These are phyloP conservation scores for Tyrannus savana DNA, from an alignment of 2,113 vertebrate species.

Conservation along the genomic window DNA sequence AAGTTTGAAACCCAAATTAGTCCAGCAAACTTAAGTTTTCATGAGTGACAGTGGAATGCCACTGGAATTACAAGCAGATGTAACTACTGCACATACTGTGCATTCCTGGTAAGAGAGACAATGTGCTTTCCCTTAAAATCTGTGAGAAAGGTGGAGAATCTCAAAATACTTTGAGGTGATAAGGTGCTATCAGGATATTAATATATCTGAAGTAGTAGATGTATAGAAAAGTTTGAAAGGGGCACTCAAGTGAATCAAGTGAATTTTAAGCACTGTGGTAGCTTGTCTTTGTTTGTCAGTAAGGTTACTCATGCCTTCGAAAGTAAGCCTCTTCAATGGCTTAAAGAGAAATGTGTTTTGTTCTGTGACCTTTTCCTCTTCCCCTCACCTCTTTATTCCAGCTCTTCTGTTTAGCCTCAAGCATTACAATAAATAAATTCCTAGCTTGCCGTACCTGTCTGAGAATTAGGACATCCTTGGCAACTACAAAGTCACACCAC, in stretches of 20 bases:
- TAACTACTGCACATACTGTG: rapidly evolving
- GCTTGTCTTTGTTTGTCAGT: neutral
- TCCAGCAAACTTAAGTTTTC: neutral
- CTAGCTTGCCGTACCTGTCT: neutral
- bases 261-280: neutral
- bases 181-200: neutral
- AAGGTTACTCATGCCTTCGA: neutral
- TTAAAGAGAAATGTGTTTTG: neutral
- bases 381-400: neutral
- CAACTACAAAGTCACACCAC: neutral
- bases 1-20: neutral
- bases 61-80: neutral
- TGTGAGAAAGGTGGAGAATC: neutral
- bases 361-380: neutral
- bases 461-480: neutral
- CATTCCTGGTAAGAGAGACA: neutral
- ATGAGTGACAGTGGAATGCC: neutral
- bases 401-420: neutral
- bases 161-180: neutral
- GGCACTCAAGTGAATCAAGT: neutral
- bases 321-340: neutral
- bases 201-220: neutral
- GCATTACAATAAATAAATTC: neutral
- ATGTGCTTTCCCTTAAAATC: neutral
- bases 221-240: neutral